phyloP scores from a whole-genome alignment of 92 coral and sea anemone genomes.

The Zoanthus sansibaricus region DNA sequence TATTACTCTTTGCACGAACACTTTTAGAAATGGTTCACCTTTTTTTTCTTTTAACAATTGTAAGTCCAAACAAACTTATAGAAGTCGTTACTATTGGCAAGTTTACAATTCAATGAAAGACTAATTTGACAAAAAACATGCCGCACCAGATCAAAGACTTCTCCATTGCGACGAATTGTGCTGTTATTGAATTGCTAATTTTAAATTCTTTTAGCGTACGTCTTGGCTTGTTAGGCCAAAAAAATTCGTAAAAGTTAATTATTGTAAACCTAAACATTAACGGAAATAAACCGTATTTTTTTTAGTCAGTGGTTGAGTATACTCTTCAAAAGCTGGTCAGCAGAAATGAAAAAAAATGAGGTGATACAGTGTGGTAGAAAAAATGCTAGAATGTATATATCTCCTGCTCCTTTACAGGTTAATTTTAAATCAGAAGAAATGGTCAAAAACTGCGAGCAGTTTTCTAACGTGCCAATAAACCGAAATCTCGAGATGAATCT shows the following conservation, averaged over 20 bases:
- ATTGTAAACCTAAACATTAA: not conserved
- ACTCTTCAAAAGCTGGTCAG: not conserved
- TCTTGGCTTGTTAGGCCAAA: not conserved
- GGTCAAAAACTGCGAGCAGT: not conserved
- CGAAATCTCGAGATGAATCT: constrained; percentile 43
- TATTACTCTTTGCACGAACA: constrained; percentile 3
- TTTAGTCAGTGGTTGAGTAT: not conserved
- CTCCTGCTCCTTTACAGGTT: not conserved
- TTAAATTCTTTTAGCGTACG: constrained; percentile 22
- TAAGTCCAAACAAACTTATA: not conserved
- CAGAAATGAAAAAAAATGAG: not conserved
- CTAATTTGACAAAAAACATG: constrained; percentile 23
- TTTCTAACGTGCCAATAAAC: not conserved
- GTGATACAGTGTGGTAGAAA: not conserved
- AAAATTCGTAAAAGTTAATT: not conserved
- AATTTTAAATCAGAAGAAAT: not conserved
- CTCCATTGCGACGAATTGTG: constrained; percentile 36
- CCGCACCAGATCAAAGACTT: constrained; percentile 18
- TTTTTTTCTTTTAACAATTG: not conserved
- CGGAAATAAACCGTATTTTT: not conserved
- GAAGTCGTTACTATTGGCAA: not conserved
- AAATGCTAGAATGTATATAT: not conserved
- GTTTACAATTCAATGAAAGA: constrained; percentile 1
- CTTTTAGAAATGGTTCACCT: not conserved
- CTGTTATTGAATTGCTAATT: constrained; percentile 27